phyloP scores from a whole-genome alignment of 2,113 vertebrate genomes.

The Gnathonemus longibarbis region DNA sequence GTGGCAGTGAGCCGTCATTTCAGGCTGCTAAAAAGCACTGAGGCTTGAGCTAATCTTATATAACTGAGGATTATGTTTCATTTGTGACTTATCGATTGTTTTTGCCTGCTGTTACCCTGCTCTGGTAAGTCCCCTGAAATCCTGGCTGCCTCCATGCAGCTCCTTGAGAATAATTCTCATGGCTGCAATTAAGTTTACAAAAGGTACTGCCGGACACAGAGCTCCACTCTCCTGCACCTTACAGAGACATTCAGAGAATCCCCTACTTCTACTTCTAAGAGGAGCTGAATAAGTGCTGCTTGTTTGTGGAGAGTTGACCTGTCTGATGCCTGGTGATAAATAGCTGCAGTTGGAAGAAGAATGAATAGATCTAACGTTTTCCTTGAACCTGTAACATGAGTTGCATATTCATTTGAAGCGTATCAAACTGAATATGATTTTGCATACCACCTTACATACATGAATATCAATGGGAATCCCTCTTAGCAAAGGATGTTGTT shows the following conservation, averaged over 20 bases:
- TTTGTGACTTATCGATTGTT: not conserved
- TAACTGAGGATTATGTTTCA: conserved; percentile 16
- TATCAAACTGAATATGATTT: not conserved
- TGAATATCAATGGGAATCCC: not conserved
- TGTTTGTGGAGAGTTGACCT: not conserved
- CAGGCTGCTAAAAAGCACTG: not conserved
- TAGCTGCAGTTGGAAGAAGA: not conserved
- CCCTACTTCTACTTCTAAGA: not conserved
- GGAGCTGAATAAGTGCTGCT: not conserved
- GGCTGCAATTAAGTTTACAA: not conserved
- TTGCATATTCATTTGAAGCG: not conserved
- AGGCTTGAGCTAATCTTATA: not conserved
- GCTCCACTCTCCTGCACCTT: not conserved
- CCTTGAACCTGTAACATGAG: not conserved
- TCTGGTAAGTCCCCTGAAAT: not conserved
- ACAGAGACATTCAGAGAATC: not conserved
- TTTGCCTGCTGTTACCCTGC: not conserved
- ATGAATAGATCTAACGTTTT: not conserved
- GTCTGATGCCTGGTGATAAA: not conserved
- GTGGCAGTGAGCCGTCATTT: conserved; percentile 25
- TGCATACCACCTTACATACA: not conserved
- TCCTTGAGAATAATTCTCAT: not conserved
- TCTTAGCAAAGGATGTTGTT: not conserved
- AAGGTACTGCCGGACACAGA: not conserved
- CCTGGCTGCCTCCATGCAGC: not conserved